Conservation (phyloP, 2,797 vertebrate genomes). For the Xenentodon cancila region DNA sequence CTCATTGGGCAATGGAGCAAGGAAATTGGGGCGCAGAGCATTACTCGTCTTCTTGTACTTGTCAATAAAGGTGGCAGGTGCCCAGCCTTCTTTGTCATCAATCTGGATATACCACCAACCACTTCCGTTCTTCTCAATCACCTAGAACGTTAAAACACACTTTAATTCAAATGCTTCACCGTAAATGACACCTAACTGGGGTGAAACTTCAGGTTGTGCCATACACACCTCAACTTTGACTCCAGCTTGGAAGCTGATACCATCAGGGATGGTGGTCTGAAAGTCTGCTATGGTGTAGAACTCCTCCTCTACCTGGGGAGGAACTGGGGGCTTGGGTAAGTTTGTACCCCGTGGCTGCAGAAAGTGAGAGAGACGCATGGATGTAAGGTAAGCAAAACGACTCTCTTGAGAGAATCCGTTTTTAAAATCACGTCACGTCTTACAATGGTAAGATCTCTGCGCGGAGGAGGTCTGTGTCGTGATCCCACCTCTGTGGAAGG, state of each 20-base stretch:
- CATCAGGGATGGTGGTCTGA: constrained; percentile 97
- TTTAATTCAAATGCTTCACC: background rate
- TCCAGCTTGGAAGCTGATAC: constrained; percentile 97
- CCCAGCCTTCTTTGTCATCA: constrained; percentile 98
- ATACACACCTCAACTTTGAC: constrained; percentile 94
- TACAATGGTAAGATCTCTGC: constrained; percentile 97
- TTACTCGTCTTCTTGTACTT: constrained; percentile 99
- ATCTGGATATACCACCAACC: constrained; percentile 99
- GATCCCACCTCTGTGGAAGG: constrained; percentile 85
- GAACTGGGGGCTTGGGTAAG: constrained; percentile 93
- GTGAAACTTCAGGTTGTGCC: background rate
- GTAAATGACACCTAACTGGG: background rate
- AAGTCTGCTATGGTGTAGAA: constrained; percentile 98
- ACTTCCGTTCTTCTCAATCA: constrained; percentile 96
- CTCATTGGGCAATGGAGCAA: constrained; percentile 92
- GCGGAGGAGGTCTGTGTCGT: constrained; percentile 95
- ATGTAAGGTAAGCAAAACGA: background rate
- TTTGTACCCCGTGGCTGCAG: constrained; percentile 91
- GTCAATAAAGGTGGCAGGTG: constrained; percentile 95
- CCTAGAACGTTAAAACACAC: constrained; percentile 72
- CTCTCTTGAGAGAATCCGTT: too few species aligned
- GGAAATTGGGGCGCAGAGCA: constrained; percentile 91
- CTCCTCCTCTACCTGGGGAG: constrained; percentile 97
- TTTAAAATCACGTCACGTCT: constrained; percentile 56
- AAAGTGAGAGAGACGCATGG: background rate